A percentile compares a stretch with the other conserved stretches of the same genome.
Conservation (phyloP, 1,140 invertebrate genomes). For the Acyrthosiphon pisum region DNA sequence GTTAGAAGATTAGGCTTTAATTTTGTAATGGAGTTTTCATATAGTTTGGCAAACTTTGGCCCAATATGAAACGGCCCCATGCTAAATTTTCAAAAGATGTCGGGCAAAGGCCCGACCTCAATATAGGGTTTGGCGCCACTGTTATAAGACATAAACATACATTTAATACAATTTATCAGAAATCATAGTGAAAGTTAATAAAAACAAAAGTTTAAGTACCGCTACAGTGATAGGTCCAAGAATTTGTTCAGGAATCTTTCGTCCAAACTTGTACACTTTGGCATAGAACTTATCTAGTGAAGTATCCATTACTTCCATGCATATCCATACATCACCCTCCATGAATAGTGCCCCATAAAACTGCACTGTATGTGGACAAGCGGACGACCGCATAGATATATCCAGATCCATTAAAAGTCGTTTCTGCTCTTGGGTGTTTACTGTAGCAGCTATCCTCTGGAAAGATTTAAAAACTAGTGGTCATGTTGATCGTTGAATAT, state of each 20-base stretch:
- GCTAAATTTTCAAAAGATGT: no score
- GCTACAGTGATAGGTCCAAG: conserved; percentile 94
- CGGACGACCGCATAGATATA: conserved; percentile 91
- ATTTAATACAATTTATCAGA: no score
- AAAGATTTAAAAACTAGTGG: background rate
- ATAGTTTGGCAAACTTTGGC: no score
- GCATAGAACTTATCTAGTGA: conserved; percentile 96
- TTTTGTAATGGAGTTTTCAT: no score
- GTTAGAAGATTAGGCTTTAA: no score
- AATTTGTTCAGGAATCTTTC: conserved; percentile 90
- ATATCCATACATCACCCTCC: conserved; percentile 98
- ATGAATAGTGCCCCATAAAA: conserved; percentile 97
- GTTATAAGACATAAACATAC: background rate
- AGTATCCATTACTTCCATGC: conserved; percentile 99
- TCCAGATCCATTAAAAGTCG: conserved; percentile 96
- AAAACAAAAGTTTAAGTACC: conserved; percentile 67
- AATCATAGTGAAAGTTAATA: conserved; percentile 10
- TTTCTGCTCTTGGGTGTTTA: conserved; percentile 92
- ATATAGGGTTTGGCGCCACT: no score
- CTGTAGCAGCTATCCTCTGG: conserved; percentile 90
- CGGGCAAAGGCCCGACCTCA: no score
- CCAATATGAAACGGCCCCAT: no score
- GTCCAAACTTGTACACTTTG: conserved; percentile 79
- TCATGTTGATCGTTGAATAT: background rate
- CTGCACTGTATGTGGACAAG: conserved; percentile 95